Base-by-base conservation (phyloP, 2,797 vertebrate genomes). In the Manis pentadactyla region DNA sequence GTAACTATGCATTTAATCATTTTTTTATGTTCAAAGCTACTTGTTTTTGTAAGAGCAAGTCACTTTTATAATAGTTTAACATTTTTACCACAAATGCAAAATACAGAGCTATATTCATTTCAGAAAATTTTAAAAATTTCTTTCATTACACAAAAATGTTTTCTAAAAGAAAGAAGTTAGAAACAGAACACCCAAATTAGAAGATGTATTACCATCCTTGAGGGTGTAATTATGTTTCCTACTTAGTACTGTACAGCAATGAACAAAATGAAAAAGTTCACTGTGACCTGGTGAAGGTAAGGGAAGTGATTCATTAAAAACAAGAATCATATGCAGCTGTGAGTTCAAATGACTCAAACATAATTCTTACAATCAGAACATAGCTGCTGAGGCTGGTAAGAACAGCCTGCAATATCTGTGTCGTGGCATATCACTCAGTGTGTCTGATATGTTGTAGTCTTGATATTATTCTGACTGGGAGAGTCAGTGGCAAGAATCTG, bases 191-290 rank as follows among this genome's bases (percentile, higher is more conserved):
- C 46, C 64, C 92, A 90, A 81, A 71, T 49, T 69, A 90, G 92
- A 95, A 94, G 86, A 96, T 96, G 87, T 93, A 96, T 95, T 59
- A 73, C 84, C 34, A 18, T 88, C 46, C n/a, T 83, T 55, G 64
- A 74, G 87, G 42, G 29, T 51, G 21, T 90, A 93, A 88, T 82
- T 73, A 14, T 88, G 93, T 85, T 77, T 78, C 27, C 73, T 88
- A 69, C 71, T 83, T 31, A 74, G 82, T 75, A 53, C 46, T 89
- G 34, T 73, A 95, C 10, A 79, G 53, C 46, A 78, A 31, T 79
- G 77, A 96, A 87, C 63, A 94, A 89, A 94, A 91, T 68, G 59
- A 66, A 95, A 79, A 95, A 97, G 96, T 96, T 97, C 96, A 96
- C 74, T 46, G 78, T 97, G 97, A 97, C 96, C 96, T 95, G 51